A percentile compares a stretch with the other conserved stretches of the same genome.
Conservation (phyloP, 2,888 invertebrate species). For the Gasteruption jaculator region DNA sequence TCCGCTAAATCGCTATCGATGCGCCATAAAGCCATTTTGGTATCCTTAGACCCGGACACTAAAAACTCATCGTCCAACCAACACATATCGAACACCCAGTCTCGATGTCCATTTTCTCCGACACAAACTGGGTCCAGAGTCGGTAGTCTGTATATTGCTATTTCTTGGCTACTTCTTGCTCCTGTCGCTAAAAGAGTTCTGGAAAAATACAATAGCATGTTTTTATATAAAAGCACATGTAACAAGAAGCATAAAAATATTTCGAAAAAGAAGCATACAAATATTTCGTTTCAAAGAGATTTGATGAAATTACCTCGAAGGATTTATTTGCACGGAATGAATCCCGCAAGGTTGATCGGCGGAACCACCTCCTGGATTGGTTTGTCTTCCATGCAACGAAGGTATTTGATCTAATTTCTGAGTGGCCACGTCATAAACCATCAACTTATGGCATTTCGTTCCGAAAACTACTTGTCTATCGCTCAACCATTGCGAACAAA, state of each 20-base stretch:
- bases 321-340: constrained; percentile 91
- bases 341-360: constrained; percentile 80
- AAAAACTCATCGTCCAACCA: constrained; percentile 96
- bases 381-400: constrained; percentile 65
- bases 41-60: constrained; percentile 90
- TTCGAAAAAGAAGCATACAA: constrained; percentile 1
- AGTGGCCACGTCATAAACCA: constrained; percentile 88
- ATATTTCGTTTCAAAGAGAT: not conserved
- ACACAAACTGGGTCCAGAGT: constrained; percentile 92
- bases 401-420: constrained; percentile 86
- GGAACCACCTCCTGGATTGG: constrained; percentile 54
- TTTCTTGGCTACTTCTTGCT: constrained; percentile 86
- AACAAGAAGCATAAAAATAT: constrained; percentile 1
- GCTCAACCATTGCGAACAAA: constrained; percentile 94
- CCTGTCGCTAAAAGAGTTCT: constrained; percentile 86
- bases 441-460: constrained; percentile 94
- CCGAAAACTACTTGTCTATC: constrained; percentile 94
- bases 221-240: constrained; percentile 1
- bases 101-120: constrained; percentile 85
- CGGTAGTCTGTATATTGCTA: constrained; percentile 87
- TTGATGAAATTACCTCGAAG: constrained; percentile 57
- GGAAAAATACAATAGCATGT: constrained; percentile 17
- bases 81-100: constrained; percentile 91
- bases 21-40: constrained; percentile 85
- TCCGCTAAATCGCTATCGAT: constrained; percentile 57